Base-by-base conservation (phyloP, 2,797 vertebrate genomes). In the Sebastes matsubarae region DNA sequence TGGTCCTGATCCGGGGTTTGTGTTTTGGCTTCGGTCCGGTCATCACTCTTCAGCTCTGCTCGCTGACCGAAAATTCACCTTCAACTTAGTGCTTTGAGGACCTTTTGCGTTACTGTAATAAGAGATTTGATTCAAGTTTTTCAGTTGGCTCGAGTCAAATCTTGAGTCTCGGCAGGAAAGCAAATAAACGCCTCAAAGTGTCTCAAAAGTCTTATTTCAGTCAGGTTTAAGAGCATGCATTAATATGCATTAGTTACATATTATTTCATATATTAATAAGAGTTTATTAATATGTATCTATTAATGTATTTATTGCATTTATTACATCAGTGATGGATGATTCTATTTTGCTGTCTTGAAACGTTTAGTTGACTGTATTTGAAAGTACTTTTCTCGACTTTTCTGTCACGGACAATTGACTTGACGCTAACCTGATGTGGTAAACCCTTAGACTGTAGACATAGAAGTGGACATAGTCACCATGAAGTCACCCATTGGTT, bases 11-110 rank as follows among this genome's bases (percentile, higher is more conserved):
- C 50, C 60, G 11, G 52, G 32, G 29, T 68, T 69, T 84, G 58
- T 22, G 75, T 72, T 73, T 80, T 90, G 83, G 83, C 83, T 80
- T 46, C 1, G 60, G 52, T 68, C 2, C 8, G 13, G 30, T 78
- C 50, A 5, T 71, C 64, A 57, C 55, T 87, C 75, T 25, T 71
- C 57, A n/a, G 50, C 20, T 54, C 50, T 54, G 50, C 50, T 54
- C 50, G 50, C 50, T 73, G 68, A 80, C 25, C 34, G 6, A 58
- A 32, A 79, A 73, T 75, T 87, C 65, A 84, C 20, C 61, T 55
- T 46, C 42, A 68, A 8, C 32, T 36, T 72, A 75, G 16, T 63
- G 22, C 25, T 75, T 10, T 54, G 50, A 54, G 50, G 50, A 54
- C 50, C 20, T 54, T n/a, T 54, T 54, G 20, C 20, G 9, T 54